These are phyloP conservation scores for Meleagris gallopavo DNA, from an alignment of 2,113 vertebrate genomes.

Conservation along the genomic window DNA sequence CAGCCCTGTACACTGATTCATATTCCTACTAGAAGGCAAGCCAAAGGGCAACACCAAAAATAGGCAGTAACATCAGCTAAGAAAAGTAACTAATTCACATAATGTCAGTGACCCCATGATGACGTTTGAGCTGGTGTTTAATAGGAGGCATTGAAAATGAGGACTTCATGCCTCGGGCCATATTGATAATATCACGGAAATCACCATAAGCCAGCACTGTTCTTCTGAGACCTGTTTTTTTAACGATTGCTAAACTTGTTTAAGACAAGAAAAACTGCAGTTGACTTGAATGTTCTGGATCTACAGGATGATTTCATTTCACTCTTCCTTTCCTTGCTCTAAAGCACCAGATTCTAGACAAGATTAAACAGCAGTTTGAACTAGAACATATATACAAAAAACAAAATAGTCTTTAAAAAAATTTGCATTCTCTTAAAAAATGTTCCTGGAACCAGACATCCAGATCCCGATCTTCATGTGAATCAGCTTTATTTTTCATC, in stretches of 20 bases:
- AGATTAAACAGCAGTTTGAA: slow-evolving; percentile 43
- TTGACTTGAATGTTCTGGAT: neutral
- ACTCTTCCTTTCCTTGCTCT: slow-evolving; percentile 6
- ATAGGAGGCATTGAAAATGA: neutral
- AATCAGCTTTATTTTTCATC: neutral
- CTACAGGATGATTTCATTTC: slow-evolving; percentile 37
- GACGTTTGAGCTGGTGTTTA: neutral
- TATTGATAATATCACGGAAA: slow-evolving; percentile 1
- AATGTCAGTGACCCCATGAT: neutral
- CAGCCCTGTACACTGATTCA: neutral
- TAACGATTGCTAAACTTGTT: slow-evolving; percentile 34
- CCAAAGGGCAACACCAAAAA: slow-evolving; percentile 57
- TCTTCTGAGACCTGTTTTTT: neutral
- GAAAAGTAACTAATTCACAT: neutral
- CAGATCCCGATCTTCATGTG: slow-evolving; percentile 9
- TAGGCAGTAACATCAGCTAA: slow-evolving; percentile 20
- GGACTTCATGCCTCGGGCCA: neutral
- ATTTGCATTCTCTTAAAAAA: slow-evolving; percentile 27
- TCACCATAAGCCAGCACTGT: neutral
- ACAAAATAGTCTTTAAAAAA: slow-evolving; percentile 7
- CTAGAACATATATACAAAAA: neutral
- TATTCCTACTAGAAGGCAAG: slow-evolving; percentile 20
- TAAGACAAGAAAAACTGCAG: neutral
- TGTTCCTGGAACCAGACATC: neutral
- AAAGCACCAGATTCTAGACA: slow-evolving; percentile 48